phyloP scores from a whole-genome alignment of 2,797 vertebrate genomes.

The Darevskia nairensis region DNA sequence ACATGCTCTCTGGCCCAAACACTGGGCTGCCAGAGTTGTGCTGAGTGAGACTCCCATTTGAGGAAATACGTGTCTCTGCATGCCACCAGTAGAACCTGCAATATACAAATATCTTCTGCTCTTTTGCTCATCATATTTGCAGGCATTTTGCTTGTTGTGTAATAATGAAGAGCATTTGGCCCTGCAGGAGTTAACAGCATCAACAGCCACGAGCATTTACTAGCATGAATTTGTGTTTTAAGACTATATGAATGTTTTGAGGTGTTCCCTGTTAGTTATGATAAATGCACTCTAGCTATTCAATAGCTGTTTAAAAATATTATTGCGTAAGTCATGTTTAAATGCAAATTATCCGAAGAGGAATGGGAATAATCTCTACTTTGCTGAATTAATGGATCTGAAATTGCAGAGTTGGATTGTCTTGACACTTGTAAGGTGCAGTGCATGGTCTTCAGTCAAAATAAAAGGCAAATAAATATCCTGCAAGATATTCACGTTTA shows the following conservation, averaged over 20 bases:
- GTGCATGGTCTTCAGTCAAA: background rate
- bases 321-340: slow-evolving; percentile 20
- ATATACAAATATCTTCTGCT: background rate
- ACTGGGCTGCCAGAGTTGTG: background rate
- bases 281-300: background rate
- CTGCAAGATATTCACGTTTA: too few species aligned
- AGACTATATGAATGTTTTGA: background rate
- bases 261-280: background rate
- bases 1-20: background rate
- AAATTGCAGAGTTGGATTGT: background rate
- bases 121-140: background rate
- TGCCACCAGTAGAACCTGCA: background rate
- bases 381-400: background rate
- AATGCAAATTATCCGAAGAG: slow-evolving; percentile 45
- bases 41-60: background rate
- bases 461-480: slow-evolving; percentile 20
- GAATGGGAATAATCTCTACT: background rate
- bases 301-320: background rate
- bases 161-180: background rate
- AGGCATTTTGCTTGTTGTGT: background rate
- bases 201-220: background rate
- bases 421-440: background rate
- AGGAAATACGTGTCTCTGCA: background rate
- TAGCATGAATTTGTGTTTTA: background rate
- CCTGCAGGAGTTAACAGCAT: background rate